phyloP scores from a whole-genome alignment of 2,797 vertebrate genomes.

The Choloepus didactylus region DNA sequence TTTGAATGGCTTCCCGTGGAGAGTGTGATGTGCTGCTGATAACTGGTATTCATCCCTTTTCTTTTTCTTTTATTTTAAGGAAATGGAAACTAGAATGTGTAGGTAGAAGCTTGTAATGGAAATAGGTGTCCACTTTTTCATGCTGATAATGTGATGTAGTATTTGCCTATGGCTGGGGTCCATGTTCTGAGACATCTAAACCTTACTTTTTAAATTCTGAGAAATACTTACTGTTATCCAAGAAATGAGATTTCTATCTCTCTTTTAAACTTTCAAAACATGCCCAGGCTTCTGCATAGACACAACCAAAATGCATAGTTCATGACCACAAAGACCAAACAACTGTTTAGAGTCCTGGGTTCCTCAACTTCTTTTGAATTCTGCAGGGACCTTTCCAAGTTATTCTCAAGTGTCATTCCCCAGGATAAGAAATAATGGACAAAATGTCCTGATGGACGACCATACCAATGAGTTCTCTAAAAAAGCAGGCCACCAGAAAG shows the following conservation, averaged over 20 bases:
- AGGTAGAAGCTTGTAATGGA: background rate
- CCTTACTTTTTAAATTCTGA: conserved; percentile 39
- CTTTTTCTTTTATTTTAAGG: conserved; percentile 15
- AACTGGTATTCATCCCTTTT: background rate
- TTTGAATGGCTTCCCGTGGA: background rate
- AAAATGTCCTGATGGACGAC: background rate
- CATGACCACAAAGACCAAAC: conserved; percentile 22
- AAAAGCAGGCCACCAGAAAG: background rate
- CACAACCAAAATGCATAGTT: background rate
- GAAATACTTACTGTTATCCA: conserved; percentile 20
- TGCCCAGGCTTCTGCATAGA: background rate
- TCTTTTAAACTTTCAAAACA: conserved; percentile 42
- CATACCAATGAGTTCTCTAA: background rate
- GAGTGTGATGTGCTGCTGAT: background rate
- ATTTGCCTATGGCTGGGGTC: background rate
- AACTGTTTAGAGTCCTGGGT: conserved; percentile 11
- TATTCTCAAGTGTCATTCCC: background rate
- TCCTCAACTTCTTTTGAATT: conserved; percentile 40
- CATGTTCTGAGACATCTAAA: conserved; percentile 34
- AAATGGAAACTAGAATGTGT: background rate
- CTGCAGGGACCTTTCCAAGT: background rate
- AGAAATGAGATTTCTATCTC: conserved; percentile 46
- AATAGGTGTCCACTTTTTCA: conserved; percentile 2
- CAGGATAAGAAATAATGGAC: background rate
- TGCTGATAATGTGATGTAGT: background rate